Evolutionary conservation across 2,113 vertebrate species (phyloP).

Genomic region (Grus americana): DNA sequence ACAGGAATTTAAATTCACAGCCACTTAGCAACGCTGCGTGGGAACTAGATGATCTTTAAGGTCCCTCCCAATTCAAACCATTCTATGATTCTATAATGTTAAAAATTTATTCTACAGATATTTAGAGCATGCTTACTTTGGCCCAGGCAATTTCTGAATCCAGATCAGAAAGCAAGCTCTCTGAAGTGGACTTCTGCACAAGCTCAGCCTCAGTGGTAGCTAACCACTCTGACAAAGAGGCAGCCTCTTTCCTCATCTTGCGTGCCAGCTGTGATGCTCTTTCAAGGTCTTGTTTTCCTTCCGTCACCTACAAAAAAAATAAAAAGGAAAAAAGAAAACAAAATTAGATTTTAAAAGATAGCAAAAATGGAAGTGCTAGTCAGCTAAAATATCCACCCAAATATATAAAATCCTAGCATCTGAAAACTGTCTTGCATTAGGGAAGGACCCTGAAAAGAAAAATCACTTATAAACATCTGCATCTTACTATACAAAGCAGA

Average conservation of each 20-base stretch:
- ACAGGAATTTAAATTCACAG: neutral
- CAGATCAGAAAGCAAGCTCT: slow-evolving; percentile 85
- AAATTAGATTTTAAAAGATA: neutral
- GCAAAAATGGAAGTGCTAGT: neutral
- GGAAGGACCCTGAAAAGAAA: neutral
- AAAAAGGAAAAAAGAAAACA: neutral
- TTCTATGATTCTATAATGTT: neutral
- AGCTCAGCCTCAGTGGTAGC: slow-evolving; percentile 80
- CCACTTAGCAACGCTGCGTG: too few species aligned
- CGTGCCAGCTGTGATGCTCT: slow-evolving; percentile 86
- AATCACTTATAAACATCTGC: neutral
- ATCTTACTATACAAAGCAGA: neutral
- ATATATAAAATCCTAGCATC: neutral
- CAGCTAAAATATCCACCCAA: neutral
- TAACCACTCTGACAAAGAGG: slow-evolving; percentile 87
- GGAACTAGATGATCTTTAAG: too few species aligned
- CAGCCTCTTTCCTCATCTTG: slow-evolving; percentile 84
- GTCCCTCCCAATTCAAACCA: too few species aligned
- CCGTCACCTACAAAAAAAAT: slow-evolving; percentile 83
- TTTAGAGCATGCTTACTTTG: slow-evolving; percentile 79
- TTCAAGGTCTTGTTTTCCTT: slow-evolving; percentile 95
- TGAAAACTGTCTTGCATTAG: neutral
- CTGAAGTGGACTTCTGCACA: slow-evolving; percentile 84
- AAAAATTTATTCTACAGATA: neutral
- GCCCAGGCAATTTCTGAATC: slow-evolving; percentile 92